phyloP scores from a whole-genome alignment of 2,888 invertebrate genomes.

The Schrankia costaestrigalis region DNA sequence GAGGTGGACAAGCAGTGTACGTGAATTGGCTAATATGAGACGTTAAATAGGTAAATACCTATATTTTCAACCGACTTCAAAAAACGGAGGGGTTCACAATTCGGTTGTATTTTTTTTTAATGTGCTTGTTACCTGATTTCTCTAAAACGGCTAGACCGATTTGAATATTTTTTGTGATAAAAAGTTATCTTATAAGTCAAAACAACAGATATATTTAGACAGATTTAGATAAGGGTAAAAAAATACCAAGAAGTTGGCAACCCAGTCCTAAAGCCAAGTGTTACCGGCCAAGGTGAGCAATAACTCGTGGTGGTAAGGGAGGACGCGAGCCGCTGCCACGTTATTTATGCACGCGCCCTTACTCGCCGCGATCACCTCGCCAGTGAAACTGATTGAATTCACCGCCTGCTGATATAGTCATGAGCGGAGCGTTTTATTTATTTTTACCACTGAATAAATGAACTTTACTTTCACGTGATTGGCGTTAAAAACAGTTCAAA shows the following conservation, averaged over 20 bases:
- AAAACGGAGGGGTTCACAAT: too few species aligned
- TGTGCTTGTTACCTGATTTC: too few species aligned
- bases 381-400: conserved; percentile 70
- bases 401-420: conserved; percentile 19
- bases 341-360: conserved; percentile 71
- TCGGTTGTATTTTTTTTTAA: too few species aligned
- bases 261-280: conserved; percentile 16
- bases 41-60: too few species aligned
- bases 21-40: too few species aligned
- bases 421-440: conserved; percentile 30
- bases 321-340: conserved; percentile 41
- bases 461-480: neutral
- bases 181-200: too few species aligned
- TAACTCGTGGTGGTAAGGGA: conserved; percentile 34
- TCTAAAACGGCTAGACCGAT: too few species aligned
- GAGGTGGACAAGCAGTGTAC: too few species aligned
- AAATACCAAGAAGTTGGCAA: neutral
- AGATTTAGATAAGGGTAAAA: neutral
- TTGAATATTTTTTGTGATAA: too few species aligned
- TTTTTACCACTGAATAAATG: neutral
- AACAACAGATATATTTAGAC: neutral
- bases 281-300: conserved; percentile 24
- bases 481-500: too few species aligned
- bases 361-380: conserved; percentile 51
- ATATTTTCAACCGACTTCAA: too few species aligned